phyloP scores from a whole-genome alignment of 92 coral and sea anemone species.

The Parazoanthus darwini region DNA sequence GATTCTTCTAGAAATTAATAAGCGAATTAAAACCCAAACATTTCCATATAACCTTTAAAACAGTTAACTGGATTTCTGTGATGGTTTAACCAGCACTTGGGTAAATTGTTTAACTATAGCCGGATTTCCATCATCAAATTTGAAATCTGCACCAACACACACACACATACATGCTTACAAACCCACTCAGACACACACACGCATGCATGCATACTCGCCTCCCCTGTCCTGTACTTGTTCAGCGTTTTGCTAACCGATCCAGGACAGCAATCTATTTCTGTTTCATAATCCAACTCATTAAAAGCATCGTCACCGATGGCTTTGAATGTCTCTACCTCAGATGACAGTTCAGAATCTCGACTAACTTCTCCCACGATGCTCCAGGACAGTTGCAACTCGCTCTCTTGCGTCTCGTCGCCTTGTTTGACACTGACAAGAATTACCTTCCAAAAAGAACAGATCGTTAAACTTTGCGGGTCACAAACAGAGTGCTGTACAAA shows the following conservation, averaged over 20 bases:
- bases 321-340: conserved; percentile 44
- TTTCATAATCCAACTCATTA: conserved; percentile 26
- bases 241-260: conserved; percentile 38
- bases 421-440: conserved; percentile 59
- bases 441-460: conserved; percentile 44
- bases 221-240: conserved; percentile 29
- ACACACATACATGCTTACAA: background rate
- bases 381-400: conserved; percentile 60
- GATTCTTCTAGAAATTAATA: no score
- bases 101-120: no score
- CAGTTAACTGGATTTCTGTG: no score
- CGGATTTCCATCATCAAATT: no score
- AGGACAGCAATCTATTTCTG: conserved; percentile 37
- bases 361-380: conserved; percentile 71
- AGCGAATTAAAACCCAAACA: no score
- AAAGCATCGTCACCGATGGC: conserved; percentile 32
- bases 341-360: conserved; percentile 14
- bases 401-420: conserved; percentile 36
- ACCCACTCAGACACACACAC: background rate
- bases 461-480: background rate
- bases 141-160: no score
- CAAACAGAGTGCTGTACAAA: background rate
- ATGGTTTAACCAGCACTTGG: no score
- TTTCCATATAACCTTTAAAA: no score
- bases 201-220: conserved; percentile 38